These are phyloP conservation scores for Sternotherus odoratus DNA, from an alignment of 2,797 vertebrate species.

Conservation along the genomic window DNA sequence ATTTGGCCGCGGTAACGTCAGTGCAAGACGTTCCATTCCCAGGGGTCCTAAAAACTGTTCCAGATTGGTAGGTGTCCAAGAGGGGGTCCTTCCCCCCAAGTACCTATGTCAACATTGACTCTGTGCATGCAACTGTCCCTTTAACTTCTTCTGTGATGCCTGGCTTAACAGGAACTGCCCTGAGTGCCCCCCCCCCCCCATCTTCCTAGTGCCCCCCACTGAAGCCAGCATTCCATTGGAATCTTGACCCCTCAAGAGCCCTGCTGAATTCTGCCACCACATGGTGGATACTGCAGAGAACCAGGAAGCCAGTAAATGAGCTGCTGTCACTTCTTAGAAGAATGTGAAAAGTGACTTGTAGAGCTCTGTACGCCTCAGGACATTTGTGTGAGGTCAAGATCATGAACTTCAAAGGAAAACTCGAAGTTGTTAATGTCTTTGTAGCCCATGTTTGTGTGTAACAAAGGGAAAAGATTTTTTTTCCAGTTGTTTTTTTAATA, in stretches of 20 bases:
- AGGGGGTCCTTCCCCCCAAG: conserved; percentile 35
- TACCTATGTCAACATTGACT: background rate
- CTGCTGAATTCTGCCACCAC: background rate
- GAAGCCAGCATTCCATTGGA: background rate
- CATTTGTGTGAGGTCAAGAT: background rate
- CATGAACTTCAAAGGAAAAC: background rate
- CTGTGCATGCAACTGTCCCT: conserved; percentile 12
- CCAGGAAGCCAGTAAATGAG: background rate
- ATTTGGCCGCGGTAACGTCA: conserved; percentile 22
- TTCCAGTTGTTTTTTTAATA: background rate
- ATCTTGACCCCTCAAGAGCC: background rate
- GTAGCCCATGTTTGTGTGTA: background rate
- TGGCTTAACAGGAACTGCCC: background rate
- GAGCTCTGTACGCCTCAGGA: no score
- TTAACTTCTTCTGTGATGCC: background rate
- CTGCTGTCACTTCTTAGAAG: background rate
- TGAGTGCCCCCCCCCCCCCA: background rate
- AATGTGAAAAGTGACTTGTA: background rate
- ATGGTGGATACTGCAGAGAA: background rate
- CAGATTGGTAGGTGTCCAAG: conserved; percentile 30
- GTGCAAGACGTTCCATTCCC: conserved; percentile 33
- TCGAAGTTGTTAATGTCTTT: background rate
- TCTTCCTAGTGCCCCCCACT: background rate
- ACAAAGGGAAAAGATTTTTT: background rate
- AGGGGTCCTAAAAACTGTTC: conserved; percentile 37